These are phyloP conservation scores for Hippocampus guttulatus DNA, from an alignment of 2,113 vertebrate genomes.

Conservation along the genomic window DNA sequence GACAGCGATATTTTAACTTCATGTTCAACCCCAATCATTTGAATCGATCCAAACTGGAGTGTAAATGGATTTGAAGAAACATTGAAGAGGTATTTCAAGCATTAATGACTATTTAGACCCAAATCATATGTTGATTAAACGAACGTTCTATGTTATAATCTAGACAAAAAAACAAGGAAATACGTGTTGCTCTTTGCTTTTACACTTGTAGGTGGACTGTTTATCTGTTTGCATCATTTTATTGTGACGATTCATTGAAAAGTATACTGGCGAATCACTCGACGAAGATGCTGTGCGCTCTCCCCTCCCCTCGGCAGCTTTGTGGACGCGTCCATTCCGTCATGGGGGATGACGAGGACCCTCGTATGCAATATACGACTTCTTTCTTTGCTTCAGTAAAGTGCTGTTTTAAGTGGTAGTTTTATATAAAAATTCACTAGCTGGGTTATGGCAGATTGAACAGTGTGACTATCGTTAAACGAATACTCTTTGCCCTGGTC, in stretches of 20 bases:
- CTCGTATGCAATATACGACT: background rate
- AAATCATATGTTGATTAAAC: too few species aligned
- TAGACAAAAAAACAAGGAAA: background rate
- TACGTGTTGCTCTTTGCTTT: background rate
- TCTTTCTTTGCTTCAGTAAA: rapidly evolving
- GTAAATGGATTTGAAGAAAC: too few species aligned
- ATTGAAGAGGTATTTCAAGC: too few species aligned
- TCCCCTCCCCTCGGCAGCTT: conserved; percentile 31
- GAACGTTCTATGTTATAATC: background rate
- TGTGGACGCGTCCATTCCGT: conserved; percentile 47
- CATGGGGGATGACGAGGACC: conserved; percentile 6
- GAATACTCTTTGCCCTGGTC: background rate
- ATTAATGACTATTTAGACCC: too few species aligned
- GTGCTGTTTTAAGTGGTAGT: rapidly evolving
- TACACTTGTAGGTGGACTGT: background rate
- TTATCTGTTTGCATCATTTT: background rate
- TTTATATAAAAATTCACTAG: rapidly evolving
- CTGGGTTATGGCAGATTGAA: rapidly evolving
- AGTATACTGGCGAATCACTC: conserved; percentile 40
- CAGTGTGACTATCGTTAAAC: rapidly evolving
- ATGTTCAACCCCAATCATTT: too few species aligned
- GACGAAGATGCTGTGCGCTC: conserved; percentile 52
- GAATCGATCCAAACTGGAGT: too few species aligned
- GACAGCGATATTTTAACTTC: too few species aligned
- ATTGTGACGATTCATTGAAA: conserved; percentile 14